These are phyloP conservation scores for Cardiocondyla obscurior DNA, from an alignment of 1,140 invertebrate genomes.

Conservation along the genomic window DNA sequence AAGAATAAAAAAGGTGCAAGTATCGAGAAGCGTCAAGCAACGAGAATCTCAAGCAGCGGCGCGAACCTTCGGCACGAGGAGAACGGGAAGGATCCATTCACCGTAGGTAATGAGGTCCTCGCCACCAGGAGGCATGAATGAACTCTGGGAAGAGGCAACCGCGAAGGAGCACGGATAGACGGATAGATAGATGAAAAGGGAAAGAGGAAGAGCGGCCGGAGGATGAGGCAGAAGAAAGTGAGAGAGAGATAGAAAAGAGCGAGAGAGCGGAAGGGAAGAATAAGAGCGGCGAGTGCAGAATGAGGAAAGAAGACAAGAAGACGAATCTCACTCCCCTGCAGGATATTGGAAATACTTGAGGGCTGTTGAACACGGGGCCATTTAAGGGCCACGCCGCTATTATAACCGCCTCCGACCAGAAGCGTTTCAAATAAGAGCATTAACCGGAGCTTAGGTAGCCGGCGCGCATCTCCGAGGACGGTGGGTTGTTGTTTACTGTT, in stretches of 20 bases:
- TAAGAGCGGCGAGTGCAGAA: constrained; percentile 58
- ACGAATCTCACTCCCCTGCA: constrained; percentile 77
- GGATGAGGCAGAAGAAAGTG: constrained; percentile 23
- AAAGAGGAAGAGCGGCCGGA: constrained; percentile 41
- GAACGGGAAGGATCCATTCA: constrained; percentile 75
- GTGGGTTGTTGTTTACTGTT: constrained; percentile 38
- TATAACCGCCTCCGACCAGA: constrained; percentile 79
- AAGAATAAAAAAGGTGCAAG: constrained; percentile 20
- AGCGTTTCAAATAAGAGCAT: constrained; percentile 74
- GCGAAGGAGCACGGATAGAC: constrained; percentile 47
- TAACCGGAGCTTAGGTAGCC: constrained; percentile 60
- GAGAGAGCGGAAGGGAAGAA: not conserved
- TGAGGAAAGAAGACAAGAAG: constrained; percentile 63
- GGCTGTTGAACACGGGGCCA: constrained; percentile 81
- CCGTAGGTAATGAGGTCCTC: constrained; percentile 81
- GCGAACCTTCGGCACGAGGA: constrained; percentile 37
- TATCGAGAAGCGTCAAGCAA: constrained; percentile 35
- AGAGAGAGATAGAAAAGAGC: not conserved
- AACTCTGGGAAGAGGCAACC: constrained; percentile 73
- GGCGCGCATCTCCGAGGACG: constrained; percentile 70
- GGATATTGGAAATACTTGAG: constrained; percentile 83
- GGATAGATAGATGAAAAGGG: constrained; percentile 22
- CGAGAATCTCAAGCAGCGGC: constrained; percentile 56
- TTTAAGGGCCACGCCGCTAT: constrained; percentile 77
- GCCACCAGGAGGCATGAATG: constrained; percentile 81